Evolutionary conservation across 1,140 invertebrate genomes (phyloP).

Genomic region (Heliconius eleuchia): DNA sequence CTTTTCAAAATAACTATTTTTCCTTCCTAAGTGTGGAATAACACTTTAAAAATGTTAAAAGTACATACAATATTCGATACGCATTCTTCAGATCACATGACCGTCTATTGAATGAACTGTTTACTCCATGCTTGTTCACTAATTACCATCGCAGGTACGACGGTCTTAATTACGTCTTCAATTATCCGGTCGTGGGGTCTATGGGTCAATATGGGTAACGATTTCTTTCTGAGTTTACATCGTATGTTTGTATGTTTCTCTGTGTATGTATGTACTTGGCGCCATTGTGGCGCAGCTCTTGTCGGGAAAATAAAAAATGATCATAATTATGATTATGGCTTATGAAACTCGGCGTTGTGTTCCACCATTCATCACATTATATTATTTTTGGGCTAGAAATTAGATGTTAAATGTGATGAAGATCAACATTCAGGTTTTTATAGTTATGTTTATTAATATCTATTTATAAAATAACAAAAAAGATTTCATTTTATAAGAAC

Average conservation of each 20-base stretch:
- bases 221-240: conserved; percentile 11
- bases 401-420: no score
- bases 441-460: no score
- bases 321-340: neutral
- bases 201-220: conserved; percentile 15
- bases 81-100: neutral
- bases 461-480: no score
- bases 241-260: neutral
- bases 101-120: neutral
- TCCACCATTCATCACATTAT: no score
- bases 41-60: no score
- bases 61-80: conserved; percentile 1
- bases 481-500: no score
- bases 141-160: conserved; percentile 24
- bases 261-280: neutral
- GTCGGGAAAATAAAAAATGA: neutral
- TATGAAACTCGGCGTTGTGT: no score
- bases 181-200: conserved; percentile 22
- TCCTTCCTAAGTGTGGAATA: no score
- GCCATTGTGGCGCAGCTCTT: neutral
- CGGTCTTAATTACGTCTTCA: conserved; percentile 21
- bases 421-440: no score
- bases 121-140: conserved; percentile 17
- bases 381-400: no score
- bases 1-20: no score